A percentile compares a stretch with the other conserved stretches of the same genome.
Evolutionary conservation across 2,113 vertebrate genomes (phyloP).

Genomic region (Stigmatopora argus): DNA sequence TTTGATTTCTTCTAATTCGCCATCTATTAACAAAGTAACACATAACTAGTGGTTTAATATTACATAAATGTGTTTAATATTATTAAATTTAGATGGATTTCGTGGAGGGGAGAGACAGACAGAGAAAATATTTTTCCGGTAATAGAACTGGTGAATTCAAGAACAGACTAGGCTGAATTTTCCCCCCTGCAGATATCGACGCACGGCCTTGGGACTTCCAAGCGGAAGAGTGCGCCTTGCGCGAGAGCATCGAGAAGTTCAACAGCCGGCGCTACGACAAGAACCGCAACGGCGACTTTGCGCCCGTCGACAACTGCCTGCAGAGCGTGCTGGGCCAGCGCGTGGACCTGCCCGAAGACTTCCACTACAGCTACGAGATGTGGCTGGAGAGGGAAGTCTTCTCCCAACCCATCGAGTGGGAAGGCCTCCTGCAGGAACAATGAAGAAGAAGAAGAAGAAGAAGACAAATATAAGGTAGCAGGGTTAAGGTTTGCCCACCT

Average conservation of each 20-base stretch:
- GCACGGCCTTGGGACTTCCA: conserved; percentile 98
- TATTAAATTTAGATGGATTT: too few relatives aligned
- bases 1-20: too few relatives aligned
- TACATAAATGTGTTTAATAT: too few relatives aligned
- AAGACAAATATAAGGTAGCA: conserved; percentile 29
- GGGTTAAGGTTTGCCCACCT: neutral
- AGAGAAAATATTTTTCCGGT: too few relatives aligned
- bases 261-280: conserved; percentile 87
- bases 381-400: conserved; percentile 97
- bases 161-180: too few relatives aligned
- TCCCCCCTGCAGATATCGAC: conserved; percentile 80
- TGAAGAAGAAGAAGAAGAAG: neutral
- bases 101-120: too few relatives aligned
- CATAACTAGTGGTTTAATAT: too few relatives aligned
- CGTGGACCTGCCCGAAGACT: conserved; percentile 87
- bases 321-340: conserved; percentile 92
- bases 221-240: conserved; percentile 91
- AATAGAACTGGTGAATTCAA: too few relatives aligned
- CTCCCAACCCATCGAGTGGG: conserved; percentile 94
- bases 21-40: too few relatives aligned
- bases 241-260: conserved; percentile 92
- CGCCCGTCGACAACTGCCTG: conserved; percentile 92
- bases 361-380: conserved; percentile 91
- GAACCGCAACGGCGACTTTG: conserved; percentile 79
- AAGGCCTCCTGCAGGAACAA: conserved; percentile 78